Evolutionary conservation across 2,797 vertebrate species (phyloP).

Genomic region (Fistularia tabacaria): DNA sequence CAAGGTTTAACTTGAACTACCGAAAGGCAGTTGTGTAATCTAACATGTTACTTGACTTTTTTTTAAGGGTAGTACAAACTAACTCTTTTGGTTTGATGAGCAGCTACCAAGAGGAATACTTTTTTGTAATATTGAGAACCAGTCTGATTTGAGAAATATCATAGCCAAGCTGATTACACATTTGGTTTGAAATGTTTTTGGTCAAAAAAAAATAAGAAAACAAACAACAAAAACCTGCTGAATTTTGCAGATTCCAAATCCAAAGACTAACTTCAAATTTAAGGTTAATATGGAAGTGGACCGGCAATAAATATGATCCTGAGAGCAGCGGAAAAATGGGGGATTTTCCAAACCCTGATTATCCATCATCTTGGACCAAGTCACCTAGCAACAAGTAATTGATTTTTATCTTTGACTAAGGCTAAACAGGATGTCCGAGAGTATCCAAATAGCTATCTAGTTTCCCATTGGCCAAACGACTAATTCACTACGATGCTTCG

Average conservation of each 20-base stretch:
- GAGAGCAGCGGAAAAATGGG: slow-evolving; percentile 75
- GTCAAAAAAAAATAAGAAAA: slow-evolving; percentile 34
- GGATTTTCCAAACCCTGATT: slow-evolving; percentile 71
- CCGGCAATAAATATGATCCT: slow-evolving; percentile 89
- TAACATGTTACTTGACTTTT: slow-evolving; percentile 2
- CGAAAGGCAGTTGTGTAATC: slow-evolving; percentile 39
- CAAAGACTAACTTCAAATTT: slow-evolving; percentile 52
- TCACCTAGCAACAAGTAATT: slow-evolving; percentile 67
- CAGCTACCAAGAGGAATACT: slow-evolving; percentile 42
- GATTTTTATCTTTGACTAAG: slow-evolving; percentile 73
- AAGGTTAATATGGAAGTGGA: slow-evolving; percentile 61
- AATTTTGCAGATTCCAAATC: slow-evolving; percentile 62
- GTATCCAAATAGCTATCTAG: slow-evolving; percentile 62
- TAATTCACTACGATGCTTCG: slow-evolving; percentile 51
- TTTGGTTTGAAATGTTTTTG: slow-evolving; percentile 71
- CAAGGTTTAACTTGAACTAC: slow-evolving; percentile 12
- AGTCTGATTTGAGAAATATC: slow-evolving; percentile 26
- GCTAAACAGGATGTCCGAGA: slow-evolving; percentile 69
- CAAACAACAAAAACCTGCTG: slow-evolving; percentile 47
- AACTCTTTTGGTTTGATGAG: slow-evolving; percentile 56
- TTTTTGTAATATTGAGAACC: slow-evolving; percentile 23
- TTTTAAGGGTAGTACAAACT: neutral
- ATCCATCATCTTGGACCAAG: slow-evolving; percentile 72
- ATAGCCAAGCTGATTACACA: slow-evolving; percentile 43
- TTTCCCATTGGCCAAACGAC: slow-evolving; percentile 60